These are phyloP conservation scores for Hyla sarda DNA, from an alignment of 2,113 vertebrate species.

Conservation along the genomic window DNA sequence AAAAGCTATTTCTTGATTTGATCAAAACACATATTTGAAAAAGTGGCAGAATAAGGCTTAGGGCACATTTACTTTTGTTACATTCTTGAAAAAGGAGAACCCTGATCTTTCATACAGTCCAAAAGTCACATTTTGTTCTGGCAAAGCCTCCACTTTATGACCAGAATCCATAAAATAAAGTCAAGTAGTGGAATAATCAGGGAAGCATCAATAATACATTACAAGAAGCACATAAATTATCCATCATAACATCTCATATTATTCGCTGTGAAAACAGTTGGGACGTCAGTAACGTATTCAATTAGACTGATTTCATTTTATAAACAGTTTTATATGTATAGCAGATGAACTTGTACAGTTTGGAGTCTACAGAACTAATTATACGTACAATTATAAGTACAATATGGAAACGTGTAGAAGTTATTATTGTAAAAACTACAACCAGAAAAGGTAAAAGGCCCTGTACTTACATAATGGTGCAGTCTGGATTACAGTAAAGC, in stretches of 20 bases:
- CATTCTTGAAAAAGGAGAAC: background rate
- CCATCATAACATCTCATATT: slow-evolving; percentile 18
- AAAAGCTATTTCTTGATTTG: background rate
- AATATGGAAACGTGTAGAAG: background rate
- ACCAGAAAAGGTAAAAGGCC: background rate
- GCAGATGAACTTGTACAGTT: background rate
- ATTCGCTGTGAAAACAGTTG: slow-evolving; percentile 21
- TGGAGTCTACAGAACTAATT: background rate
- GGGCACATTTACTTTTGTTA: background rate
- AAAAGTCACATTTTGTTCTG: background rate
- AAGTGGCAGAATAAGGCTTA: background rate
- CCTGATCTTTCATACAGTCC: background rate
- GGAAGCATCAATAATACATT: background rate
- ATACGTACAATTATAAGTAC: slow-evolving; percentile 2
- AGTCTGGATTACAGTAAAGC: background rate
- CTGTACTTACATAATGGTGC: background rate
- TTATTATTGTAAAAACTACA: background rate
- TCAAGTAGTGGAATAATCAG: background rate
- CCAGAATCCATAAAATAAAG: background rate
- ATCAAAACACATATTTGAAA: background rate
- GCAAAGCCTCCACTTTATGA: background rate
- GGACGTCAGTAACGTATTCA: background rate
- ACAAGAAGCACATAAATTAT: slow-evolving; percentile 22
- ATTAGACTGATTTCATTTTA: slow-evolving; percentile 6
- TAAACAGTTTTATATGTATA: slow-evolving; percentile 10